Percentiles rank a stretch among this genome's conserved stretches.
Conservation (phyloP, 2,888 invertebrate species). For the Morpho helenor region DNA sequence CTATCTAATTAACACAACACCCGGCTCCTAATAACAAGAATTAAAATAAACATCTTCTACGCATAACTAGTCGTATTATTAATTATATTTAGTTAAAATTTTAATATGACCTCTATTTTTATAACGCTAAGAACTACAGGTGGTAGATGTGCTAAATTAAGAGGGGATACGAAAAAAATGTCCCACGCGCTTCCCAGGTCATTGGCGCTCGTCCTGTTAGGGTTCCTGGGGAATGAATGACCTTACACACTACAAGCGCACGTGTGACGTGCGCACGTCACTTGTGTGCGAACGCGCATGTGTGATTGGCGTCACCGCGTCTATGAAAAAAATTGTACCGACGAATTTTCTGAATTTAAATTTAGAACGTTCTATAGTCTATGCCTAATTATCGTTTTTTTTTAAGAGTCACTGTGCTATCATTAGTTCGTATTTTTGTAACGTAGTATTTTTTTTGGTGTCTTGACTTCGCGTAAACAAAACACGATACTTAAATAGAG, state of each 20-base stretch:
- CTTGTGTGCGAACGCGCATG: slow-evolving; percentile 5
- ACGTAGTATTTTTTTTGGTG: no score
- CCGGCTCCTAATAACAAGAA: no score
- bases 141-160: slow-evolving; percentile 7
- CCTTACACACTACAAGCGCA: slow-evolving; percentile 28
- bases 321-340: slow-evolving; percentile 17
- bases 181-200: slow-evolving; percentile 32
- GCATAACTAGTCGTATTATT: no score
- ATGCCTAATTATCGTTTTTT: background rate
- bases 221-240: slow-evolving; percentile 43
- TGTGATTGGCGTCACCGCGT: slow-evolving; percentile 29
- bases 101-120: slow-evolving; percentile 8
- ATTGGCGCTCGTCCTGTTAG: slow-evolving; percentile 35
- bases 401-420: background rate
- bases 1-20: no score
- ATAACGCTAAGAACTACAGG: slow-evolving; percentile 9
- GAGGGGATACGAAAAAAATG: slow-evolving; percentile 22
- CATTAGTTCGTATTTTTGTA: background rate
- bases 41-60: no score
- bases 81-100: background rate
- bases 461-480: no score
- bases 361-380: background rate
- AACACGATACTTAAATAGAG: no score
- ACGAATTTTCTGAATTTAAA: background rate
- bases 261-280: slow-evolving; percentile 7